Percentiles rank a stretch among this genome's conserved stretches.
These are phyloP conservation scores for Pangasius krempfi DNA, from an alignment of 2,797 vertebrate species.

Conservation along the genomic window DNA sequence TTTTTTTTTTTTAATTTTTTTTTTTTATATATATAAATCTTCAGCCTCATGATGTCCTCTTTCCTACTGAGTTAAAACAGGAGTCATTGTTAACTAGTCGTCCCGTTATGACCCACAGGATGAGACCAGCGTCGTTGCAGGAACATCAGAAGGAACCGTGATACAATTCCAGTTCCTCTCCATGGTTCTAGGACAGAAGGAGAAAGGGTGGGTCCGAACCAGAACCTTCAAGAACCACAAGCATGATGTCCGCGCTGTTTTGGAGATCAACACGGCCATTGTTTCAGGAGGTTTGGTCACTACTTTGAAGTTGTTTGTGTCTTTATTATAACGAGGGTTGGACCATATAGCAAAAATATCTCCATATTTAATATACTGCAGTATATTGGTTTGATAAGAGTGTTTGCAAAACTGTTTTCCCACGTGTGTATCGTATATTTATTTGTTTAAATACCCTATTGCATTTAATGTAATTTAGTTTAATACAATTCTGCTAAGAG, in stretches of 20 bases:
- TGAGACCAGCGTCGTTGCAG: conserved; percentile 88
- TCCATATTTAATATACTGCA: background rate
- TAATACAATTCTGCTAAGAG: background rate
- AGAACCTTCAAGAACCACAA: conserved; percentile 90
- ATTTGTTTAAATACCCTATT: background rate
- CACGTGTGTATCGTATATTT: background rate
- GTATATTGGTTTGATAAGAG: no score
- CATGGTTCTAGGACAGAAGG: conserved; percentile 66
- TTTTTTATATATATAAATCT: no score
- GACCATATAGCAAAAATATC: no score
- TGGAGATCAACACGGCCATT: conserved; percentile 79
- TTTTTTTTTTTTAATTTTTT: no score
- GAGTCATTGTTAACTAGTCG: background rate
- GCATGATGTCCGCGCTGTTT: conserved; percentile 86
- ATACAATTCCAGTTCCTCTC: conserved; percentile 89
- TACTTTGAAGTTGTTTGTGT: background rate
- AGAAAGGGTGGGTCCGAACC: conserved; percentile 86
- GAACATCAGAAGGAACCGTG: conserved; percentile 86
- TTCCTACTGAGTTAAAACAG: no score
- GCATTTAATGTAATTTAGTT: background rate
- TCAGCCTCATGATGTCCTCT: background rate
- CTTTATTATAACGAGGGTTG: background rate
- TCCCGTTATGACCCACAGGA: conserved; percentile 65
- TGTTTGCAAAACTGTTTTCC: background rate
- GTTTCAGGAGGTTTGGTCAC: conserved; percentile 86